phyloP scores from a whole-genome alignment of 2,797 vertebrate species.

The Tenualosa thibaudeaui region DNA sequence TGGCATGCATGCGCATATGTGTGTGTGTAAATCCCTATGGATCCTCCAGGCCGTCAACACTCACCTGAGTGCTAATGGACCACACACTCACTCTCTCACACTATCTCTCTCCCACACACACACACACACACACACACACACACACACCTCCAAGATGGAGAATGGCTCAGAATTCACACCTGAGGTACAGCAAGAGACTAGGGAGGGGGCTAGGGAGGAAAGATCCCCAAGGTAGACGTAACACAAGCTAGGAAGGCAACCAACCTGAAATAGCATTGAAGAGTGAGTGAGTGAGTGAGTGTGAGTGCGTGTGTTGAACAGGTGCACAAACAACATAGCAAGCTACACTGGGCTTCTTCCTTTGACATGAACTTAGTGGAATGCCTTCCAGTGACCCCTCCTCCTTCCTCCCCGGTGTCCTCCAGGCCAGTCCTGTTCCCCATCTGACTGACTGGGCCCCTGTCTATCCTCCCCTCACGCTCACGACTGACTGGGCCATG shows the following conservation, averaged over 20 bases:
- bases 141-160: background rate
- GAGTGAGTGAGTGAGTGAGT: background rate
- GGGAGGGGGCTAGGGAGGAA: background rate
- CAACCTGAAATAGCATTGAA: background rate
- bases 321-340: background rate
- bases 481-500: background rate
- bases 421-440: background rate
- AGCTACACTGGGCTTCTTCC: background rate
- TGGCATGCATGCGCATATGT: background rate
- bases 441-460: background rate
- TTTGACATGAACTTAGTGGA: background rate
- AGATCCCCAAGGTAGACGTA: background rate
- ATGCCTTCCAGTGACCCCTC: background rate
- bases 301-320: background rate
- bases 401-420: background rate
- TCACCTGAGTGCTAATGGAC: background rate
- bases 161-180: constrained; percentile 2
- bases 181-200: background rate
- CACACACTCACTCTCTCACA: no score
- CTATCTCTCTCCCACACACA: background rate
- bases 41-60: background rate
- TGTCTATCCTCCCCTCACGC: background rate
- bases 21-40: background rate
- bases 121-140: constrained; percentile 5
- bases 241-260: background rate